Evolutionary conservation across 2,888 invertebrate species (phyloP).

Genomic region (Platycheirus rosarum): DNA sequence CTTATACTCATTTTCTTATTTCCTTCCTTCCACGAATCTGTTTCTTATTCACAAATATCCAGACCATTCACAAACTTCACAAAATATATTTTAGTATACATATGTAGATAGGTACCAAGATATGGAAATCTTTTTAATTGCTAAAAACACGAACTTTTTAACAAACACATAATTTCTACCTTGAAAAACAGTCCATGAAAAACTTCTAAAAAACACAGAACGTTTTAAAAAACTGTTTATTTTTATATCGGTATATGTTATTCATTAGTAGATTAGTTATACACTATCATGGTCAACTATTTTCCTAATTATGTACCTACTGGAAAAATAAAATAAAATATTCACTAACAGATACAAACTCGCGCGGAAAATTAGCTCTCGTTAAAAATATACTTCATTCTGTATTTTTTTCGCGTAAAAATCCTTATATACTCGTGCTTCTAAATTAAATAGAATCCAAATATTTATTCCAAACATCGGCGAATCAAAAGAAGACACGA

Average conservation of each 20-base stretch:
- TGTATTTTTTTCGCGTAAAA: slow-evolving; percentile 12
- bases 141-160: slow-evolving; percentile 8
- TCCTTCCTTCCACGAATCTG: slow-evolving; percentile 24
- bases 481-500: slow-evolving; percentile 38
- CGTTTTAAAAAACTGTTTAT: too few species aligned
- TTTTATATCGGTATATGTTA: too few species aligned
- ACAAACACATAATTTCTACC: slow-evolving; percentile 9
- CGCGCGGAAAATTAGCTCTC: slow-evolving; percentile 42
- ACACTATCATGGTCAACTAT: slow-evolving; percentile 1
- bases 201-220: too few species aligned
- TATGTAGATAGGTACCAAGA: slow-evolving; percentile 23
- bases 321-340: slow-evolving; percentile 24
- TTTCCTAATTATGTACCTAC: slow-evolving; percentile 3
- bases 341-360: slow-evolving; percentile 23
- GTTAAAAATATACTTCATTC: background rate
- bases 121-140: slow-evolving; percentile 41
- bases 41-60: slow-evolving; percentile 65
- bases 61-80: slow-evolving; percentile 38
- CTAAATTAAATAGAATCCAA: slow-evolving; percentile 27
- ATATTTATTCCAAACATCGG: slow-evolving; percentile 43
- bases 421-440: slow-evolving; percentile 5
- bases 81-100: slow-evolving; percentile 46
- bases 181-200: slow-evolving; percentile 4
- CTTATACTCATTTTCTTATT: slow-evolving; percentile 4
- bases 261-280: background rate